phyloP scores from a whole-genome alignment of 23 tunicate genomes.

The Aplidium turbinatum region DNA sequence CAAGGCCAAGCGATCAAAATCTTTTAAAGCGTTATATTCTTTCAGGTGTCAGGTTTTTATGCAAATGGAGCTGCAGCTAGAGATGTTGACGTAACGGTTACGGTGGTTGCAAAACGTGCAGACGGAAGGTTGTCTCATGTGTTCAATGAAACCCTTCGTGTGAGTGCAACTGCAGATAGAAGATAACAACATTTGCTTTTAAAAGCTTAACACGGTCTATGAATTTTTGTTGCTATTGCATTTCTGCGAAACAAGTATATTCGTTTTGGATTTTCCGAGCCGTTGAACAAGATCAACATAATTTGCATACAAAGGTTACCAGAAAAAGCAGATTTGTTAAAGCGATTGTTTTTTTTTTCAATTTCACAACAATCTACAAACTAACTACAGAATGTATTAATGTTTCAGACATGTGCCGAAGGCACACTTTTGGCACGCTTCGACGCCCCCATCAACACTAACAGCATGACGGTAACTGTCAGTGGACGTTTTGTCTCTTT shows the following conservation, averaged over 20 bases:
- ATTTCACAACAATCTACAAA: neutral
- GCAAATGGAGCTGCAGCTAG: slow-evolving; percentile 13
- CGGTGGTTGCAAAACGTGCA: neutral
- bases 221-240: too few species aligned
- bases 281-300: too few species aligned
- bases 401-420: slow-evolving; percentile 23
- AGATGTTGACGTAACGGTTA: neutral
- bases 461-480: slow-evolving; percentile 5
- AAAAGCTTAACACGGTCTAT: too few species aligned
- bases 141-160: neutral
- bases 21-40: too few species aligned
- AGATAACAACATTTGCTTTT: too few species aligned
- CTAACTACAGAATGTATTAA: neutral
- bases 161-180: too few species aligned
- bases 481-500: neutral
- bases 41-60: slow-evolving; percentile 12
- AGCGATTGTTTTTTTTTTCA: neutral
- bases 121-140: neutral
- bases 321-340: too few species aligned
- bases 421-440: slow-evolving; percentile 9
- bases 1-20: too few species aligned
- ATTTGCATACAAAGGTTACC: too few species aligned
- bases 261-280: too few species aligned
- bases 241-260: too few species aligned
- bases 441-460: slow-evolving; percentile 15